Percentiles rank a stretch among this genome's conserved stretches.
Evolutionary conservation across 2,888 invertebrate genomes (phyloP).

Genomic region (Matsumyia berberina): DNA sequence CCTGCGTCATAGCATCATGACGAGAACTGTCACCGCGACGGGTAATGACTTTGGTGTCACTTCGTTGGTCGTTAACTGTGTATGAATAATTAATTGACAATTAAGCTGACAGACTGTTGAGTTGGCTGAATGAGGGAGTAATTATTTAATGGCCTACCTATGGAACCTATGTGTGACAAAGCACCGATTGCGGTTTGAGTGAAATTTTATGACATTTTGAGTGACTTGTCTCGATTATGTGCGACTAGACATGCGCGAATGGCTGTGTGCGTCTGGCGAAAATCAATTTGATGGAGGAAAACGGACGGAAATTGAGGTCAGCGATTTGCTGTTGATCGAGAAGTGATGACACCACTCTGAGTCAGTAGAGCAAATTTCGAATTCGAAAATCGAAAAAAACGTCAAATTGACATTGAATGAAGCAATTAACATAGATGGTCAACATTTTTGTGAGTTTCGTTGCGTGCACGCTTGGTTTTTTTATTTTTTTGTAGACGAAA

Average conservation of each 20-base stretch:
- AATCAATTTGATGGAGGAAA: constrained; percentile 3
- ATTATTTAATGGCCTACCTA: constrained; percentile 23
- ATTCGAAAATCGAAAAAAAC: constrained; percentile 15
- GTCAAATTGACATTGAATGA: constrained; percentile 41
- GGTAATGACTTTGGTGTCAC: constrained; percentile 68
- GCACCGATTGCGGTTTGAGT: background rate
- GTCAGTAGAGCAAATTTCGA: constrained; percentile 15
- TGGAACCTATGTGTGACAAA: constrained; percentile 4
- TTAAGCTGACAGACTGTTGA: constrained; percentile 50
- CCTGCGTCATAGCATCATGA: constrained; percentile 53
- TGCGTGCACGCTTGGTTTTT: background rate
- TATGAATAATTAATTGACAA: constrained; percentile 70
- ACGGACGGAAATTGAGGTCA: constrained; percentile 44
- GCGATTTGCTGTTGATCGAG: constrained; percentile 20
- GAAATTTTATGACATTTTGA: constrained; percentile 41
- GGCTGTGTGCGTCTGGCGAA: background rate
- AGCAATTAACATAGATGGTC: constrained; percentile 47
- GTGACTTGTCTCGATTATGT: constrained; percentile 26
- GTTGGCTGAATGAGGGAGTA: constrained; percentile 30
- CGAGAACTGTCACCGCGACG: constrained; percentile 51
- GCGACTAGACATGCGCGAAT: constrained; percentile 10
- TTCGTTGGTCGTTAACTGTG: constrained; percentile 67
- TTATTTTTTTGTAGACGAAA: constrained; percentile 15
- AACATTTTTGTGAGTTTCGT: constrained; percentile 1
- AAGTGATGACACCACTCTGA: constrained; percentile 17